Evolutionary conservation across 2,888 invertebrate genomes (phyloP).

Genomic region (Mermis nigrescens): DNA sequence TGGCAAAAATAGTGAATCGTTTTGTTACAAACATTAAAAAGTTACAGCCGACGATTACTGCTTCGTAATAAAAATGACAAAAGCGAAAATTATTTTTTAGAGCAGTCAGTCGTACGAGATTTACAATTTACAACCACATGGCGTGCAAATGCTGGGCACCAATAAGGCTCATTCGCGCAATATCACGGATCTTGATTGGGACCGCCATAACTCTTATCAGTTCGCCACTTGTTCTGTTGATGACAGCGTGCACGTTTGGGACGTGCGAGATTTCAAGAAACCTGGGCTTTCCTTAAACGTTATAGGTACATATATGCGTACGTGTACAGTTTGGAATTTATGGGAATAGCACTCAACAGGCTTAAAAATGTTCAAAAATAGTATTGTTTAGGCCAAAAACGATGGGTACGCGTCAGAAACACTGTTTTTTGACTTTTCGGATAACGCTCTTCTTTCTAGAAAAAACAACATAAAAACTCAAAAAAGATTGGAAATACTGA

Average conservation of each 20-base stretch:
- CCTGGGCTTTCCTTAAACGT: conserved; percentile 66
- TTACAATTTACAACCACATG: background rate
- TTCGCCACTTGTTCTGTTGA: conserved; percentile 78
- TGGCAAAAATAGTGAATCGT: too few species aligned
- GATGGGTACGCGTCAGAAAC: too few species aligned
- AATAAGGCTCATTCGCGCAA: conserved; percentile 1
- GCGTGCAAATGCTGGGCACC: background rate
- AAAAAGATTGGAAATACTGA: too few species aligned
- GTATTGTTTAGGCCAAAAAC: too few species aligned
- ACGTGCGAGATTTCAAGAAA: conserved; percentile 44
- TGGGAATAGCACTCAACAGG: too few species aligned
- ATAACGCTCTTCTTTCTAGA: too few species aligned
- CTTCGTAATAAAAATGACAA: too few species aligned
- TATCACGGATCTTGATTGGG: conserved; percentile 62
- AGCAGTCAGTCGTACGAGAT: background rate
- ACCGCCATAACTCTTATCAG: conserved; percentile 52
- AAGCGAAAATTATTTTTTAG: background rate
- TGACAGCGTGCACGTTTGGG: conserved; percentile 81
- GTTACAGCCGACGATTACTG: too few species aligned
- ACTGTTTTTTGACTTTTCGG: too few species aligned
- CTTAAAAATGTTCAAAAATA: too few species aligned
- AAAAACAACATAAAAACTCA: too few species aligned
- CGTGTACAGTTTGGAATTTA: background rate
- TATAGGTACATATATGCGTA: conserved; percentile 44
- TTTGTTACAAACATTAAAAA: too few species aligned